phyloP scores from a whole-genome alignment of 2,888 invertebrate genomes.

The Pristionchus mayeri region DNA sequence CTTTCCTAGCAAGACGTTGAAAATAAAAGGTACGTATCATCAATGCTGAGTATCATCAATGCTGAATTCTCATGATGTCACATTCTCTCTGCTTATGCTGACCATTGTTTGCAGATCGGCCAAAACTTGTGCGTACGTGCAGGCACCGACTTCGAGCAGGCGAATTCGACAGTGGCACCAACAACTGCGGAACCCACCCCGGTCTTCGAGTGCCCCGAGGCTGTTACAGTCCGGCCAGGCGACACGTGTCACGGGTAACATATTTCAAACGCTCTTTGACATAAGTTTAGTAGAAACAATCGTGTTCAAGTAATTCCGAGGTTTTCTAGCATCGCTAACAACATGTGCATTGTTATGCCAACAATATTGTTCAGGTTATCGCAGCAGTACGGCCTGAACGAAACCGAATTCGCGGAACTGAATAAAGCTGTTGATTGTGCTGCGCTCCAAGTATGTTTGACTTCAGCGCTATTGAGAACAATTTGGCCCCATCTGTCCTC shows the following conservation, averaged over 20 bases:
- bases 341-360: too few species aligned
- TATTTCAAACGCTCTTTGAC: too few species aligned
- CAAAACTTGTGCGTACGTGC: neutral
- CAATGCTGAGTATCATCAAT: too few species aligned
- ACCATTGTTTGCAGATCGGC: neutral
- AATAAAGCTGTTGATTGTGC: neutral
- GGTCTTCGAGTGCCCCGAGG: neutral
- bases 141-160: neutral
- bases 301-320: too few species aligned
- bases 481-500: too few species aligned
- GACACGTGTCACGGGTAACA: neutral
- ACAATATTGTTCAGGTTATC: neutral
- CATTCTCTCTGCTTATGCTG: too few species aligned
- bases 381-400: neutral
- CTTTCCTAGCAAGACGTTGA: too few species aligned
- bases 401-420: neutral
- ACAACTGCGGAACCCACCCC: neutral
- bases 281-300: too few species aligned
- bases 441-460: neutral
- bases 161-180: neutral
- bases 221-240: neutral
- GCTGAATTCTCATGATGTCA: too few species aligned
- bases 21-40: neutral
- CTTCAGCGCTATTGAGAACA: too few species aligned
- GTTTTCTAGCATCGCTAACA: too few species aligned